Evolutionary conservation across 2,888 invertebrate genomes (phyloP), one percentile per base, ranked within the genome.

Genomic region (Nomada ruficornis): DNA sequence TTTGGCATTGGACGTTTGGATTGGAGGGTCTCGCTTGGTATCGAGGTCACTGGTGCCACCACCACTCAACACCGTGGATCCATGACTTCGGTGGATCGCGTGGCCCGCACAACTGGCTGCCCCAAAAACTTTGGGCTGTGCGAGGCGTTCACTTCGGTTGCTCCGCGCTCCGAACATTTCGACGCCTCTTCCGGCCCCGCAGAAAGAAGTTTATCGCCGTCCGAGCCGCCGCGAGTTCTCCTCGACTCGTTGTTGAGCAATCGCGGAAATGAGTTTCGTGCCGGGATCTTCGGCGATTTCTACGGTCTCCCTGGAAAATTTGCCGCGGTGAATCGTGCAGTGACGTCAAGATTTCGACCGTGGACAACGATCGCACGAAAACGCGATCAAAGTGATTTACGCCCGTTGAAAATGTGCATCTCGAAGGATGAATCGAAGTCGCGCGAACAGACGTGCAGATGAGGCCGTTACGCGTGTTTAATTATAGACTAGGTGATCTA

Each of bases 11-110:
- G 91, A 89, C 88, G 88, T 91, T 89, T 88, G 87, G 90, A 91
- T 91, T 90, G 92, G 91, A 88, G 90, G 91, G 89, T 87, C 90
- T 89, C 89, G 89, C 86, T 85, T 89, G 86, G 88, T 92, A 93
- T 94, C 93, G 94, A 94, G 94, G 94, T 93, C 94, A 94, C 90
- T 88, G 90, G 88, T 93, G 91, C 93, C 93, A 92, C 93, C 92
- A 91, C 91, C 89, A 87, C 91, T 86, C 83, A 68, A 67, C 77
- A 73, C 50, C 84, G 69, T 85, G 90, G 88, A 89, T 89, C 86
- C 90, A 86, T 86, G 80, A 83, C 87, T 87, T 81, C 88, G 86
- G 85, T 85, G 87, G 85, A 86, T 89, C 90, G 90, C 88, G 89
- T 90, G 89, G 89, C 86, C 87, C 89, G 88, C 88, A 77, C 85